Conservation (phyloP, 2,797 vertebrate species). For the Lagodon rhomboides region DNA sequence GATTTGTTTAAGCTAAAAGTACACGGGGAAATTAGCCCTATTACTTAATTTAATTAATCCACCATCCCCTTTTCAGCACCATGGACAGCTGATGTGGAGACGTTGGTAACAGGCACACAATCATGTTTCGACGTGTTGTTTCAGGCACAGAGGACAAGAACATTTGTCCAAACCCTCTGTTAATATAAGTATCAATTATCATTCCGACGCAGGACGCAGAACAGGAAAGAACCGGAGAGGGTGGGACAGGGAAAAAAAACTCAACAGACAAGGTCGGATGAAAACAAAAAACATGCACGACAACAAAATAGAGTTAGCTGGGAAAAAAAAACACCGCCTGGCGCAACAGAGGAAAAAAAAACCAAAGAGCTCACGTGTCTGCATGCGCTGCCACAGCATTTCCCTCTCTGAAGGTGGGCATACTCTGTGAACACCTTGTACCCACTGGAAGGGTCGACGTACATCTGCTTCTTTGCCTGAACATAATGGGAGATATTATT, state of each 20-base stretch:
- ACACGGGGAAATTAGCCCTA: background rate
- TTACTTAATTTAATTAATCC: background rate
- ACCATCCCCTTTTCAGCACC: background rate
- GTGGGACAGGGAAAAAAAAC: background rate
- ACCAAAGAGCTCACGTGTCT: slow-evolving; percentile 87
- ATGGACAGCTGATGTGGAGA: background rate
- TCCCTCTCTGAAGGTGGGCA: slow-evolving; percentile 87
- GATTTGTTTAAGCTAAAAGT: background rate
- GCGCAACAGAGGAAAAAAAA: slow-evolving; percentile 16
- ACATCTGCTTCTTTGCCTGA: slow-evolving; percentile 88
- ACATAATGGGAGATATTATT: slow-evolving; percentile 73
- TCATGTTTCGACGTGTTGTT: no score
- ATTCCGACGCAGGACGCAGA: background rate
- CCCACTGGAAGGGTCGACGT: slow-evolving; percentile 86
- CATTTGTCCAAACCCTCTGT: background rate
- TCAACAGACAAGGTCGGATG: slow-evolving; percentile 11
- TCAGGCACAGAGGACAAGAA: background rate
- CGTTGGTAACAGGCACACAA: background rate
- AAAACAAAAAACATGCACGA: background rate
- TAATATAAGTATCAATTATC: background rate
- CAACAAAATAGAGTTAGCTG: slow-evolving; percentile 2
- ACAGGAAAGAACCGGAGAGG: background rate
- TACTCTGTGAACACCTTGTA: slow-evolving; percentile 85
- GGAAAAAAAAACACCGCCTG: slow-evolving; percentile 30
- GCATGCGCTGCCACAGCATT: slow-evolving; percentile 88